These are phyloP conservation scores for Leuciscus waleckii DNA, from an alignment of 2,797 vertebrate species.

Conservation along the genomic window DNA sequence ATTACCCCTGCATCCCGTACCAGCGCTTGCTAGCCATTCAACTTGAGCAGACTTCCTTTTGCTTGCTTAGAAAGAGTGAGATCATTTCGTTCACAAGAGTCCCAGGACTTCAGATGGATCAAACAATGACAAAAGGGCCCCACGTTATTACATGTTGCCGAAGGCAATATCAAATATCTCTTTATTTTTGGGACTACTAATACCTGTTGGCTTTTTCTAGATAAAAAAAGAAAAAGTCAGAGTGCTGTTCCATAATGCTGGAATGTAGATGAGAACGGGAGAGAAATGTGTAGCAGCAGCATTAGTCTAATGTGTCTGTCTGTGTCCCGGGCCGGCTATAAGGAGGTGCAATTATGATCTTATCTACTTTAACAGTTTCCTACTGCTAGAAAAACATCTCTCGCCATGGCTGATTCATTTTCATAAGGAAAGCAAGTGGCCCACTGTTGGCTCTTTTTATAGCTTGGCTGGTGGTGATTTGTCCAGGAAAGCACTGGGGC, in stretches of 20 bases:
- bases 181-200: background rate
- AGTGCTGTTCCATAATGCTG: conserved; percentile 40
- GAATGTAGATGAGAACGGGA: conserved; percentile 56
- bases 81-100: conserved; percentile 43
- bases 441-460: conserved; percentile 59
- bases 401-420: conserved; percentile 53
- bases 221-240: background rate
- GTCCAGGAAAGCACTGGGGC: conserved; percentile 60
- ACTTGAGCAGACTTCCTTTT: conserved; percentile 30
- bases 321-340: conserved; percentile 59
- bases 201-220: background rate
- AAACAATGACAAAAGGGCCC: conserved; percentile 50
- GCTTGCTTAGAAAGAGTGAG: conserved; percentile 30
- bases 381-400: conserved; percentile 60
- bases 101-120: conserved; percentile 48
- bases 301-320: conserved; percentile 57
- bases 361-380: conserved; percentile 67
- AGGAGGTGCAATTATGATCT: conserved; percentile 68
- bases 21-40: conserved; percentile 7
- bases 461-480: conserved; percentile 58
- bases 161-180: background rate
- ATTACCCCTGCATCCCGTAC: conserved; percentile 22
- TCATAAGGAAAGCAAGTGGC: conserved; percentile 57
- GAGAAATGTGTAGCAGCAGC: conserved; percentile 50
- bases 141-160: background rate